Conservation (phyloP, 2,888 invertebrate genomes). For the Tachina grossa region DNA sequence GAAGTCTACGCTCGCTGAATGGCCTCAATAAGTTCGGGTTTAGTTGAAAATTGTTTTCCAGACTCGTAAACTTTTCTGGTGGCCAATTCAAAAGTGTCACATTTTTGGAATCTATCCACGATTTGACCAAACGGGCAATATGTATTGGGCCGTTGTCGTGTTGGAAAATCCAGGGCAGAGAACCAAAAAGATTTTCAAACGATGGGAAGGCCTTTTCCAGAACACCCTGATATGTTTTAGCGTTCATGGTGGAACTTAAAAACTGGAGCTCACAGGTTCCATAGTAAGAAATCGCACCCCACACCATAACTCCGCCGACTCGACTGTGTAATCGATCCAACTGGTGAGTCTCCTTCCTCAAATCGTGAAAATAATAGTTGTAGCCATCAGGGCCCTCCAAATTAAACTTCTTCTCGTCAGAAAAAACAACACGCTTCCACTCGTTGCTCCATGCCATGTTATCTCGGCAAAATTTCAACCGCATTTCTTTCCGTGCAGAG, state of each 20-base stretch:
- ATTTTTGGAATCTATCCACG: slow-evolving; percentile 12
- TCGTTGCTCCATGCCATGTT: no score
- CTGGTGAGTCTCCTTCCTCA: background rate
- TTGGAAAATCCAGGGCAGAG: slow-evolving; percentile 7
- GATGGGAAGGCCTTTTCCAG: background rate
- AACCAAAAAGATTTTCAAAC: slow-evolving; percentile 27
- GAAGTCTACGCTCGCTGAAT: no score
- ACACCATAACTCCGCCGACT: background rate
- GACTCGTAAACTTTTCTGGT: no score
- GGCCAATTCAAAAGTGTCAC: slow-evolving; percentile 13
- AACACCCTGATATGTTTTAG: no score
- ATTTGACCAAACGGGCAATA: slow-evolving; percentile 10
- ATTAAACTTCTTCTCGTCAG: background rate
- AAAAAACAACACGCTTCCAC: background rate
- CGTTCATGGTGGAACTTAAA: slow-evolving; percentile 3
- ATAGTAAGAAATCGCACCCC: no score
- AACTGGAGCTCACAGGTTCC: background rate
- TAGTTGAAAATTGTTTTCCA: no score
- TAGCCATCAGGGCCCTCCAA: no score
- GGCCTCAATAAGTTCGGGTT: no score
- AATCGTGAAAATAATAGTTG: background rate
- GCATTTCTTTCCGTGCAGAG: background rate
- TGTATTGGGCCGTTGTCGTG: background rate
- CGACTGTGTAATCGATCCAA: background rate
- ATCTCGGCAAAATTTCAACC: background rate